Base-by-base conservation (phyloP, 1,140 invertebrate genomes). In the Sycophaga agraensis region DNA sequence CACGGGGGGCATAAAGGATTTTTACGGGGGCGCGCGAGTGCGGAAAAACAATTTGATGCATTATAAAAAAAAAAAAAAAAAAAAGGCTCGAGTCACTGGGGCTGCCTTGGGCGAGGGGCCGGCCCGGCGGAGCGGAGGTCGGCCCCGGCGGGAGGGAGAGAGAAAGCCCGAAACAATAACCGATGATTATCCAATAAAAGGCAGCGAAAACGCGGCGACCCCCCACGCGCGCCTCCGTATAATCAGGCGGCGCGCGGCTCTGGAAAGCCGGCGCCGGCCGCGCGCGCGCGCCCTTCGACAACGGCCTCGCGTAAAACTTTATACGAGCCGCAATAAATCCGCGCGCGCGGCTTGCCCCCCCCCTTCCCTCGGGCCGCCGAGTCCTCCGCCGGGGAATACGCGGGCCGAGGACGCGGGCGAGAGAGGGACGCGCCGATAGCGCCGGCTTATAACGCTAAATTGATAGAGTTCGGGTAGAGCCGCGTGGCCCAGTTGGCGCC, bases 281-380 rank as follows among this genome's bases (percentile, higher is more conserved):
- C 17, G 22, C 8, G 35, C 37, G 16, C 42, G 8, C 39, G 39
- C 58, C 58, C 58, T 53, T 60, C 46, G 50, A 61, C 37, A 54
- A 55, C 35, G 26, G 34, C 31, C 50, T 39, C 50, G 50, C 59
- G 51, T 61, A 61, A 61, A 61, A 49, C 24, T 54, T 61, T 61
- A 61, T 61, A 61, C 50, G 59, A 61, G 59, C 24, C 43, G 39
- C 40, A 48, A 61, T 55, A 55, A 61, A 66, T 50, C 16, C 51
- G 48, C 34, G 34, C 59, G 54, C 42, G 31, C 59, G 34, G 54
- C 21, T 39, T 61, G 39, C 42, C 42, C 21, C 50, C 42, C 42
- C 35, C 28, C 24, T 40, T 50, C n/a, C n/a, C n/a, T n/a, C n/a
- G n/a, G n/a, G n/a, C n/a, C n/a, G n/a, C n/a, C n/a, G n/a, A n/a